phyloP scores from a whole-genome alignment of 2,797 vertebrate species.

The Trachurus trachurus region DNA sequence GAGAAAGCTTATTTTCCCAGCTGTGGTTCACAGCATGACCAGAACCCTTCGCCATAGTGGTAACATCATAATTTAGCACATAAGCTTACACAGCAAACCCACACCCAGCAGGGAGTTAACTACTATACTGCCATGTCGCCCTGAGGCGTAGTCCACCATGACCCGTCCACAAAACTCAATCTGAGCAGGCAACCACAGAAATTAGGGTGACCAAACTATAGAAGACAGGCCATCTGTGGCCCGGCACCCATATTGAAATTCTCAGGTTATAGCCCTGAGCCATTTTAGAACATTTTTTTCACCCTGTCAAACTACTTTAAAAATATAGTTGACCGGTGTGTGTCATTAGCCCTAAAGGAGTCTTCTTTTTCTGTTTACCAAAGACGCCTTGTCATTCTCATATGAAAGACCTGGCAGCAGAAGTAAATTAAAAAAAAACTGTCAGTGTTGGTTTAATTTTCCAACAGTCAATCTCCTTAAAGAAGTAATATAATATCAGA shows the following conservation, averaged over 20 bases:
- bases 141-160: background rate
- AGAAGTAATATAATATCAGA: background rate
- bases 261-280: background rate
- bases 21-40: conserved; percentile 3
- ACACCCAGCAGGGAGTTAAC: conserved; percentile 9
- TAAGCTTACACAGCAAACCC: conserved; percentile 37
- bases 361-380: conserved; percentile 3
- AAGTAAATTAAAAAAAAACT: background rate
- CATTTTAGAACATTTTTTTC: background rate
- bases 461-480: background rate
- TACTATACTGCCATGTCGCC: conserved; percentile 7
- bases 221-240: conserved; percentile 16
- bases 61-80: conserved; percentile 30
- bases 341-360: background rate
- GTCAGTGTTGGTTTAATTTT: background rate
- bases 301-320: background rate
- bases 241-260: background rate
- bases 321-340: conserved; percentile 1
- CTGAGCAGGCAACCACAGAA: conserved; percentile 17
- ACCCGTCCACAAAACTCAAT: conserved; percentile 19
- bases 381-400: background rate
- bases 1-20: background rate
- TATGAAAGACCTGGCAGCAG: background rate
- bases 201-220: conserved; percentile 8
- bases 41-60: background rate